These are phyloP conservation scores for Lanius collurio DNA, from an alignment of 2,113 vertebrate species.

Conservation along the genomic window DNA sequence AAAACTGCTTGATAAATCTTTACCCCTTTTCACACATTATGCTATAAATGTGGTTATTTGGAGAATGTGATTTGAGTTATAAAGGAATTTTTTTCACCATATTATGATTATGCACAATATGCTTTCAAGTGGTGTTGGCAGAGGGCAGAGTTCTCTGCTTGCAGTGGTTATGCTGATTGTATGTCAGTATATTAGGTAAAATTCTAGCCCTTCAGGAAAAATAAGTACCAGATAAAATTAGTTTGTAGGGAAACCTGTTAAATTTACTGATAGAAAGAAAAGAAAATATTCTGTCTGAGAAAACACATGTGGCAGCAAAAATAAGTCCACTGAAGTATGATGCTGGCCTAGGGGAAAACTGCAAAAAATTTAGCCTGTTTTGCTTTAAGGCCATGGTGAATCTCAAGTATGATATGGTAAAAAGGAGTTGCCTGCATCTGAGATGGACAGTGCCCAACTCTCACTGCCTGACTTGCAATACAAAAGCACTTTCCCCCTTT, in stretches of 20 bases:
- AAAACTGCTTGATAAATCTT: neutral
- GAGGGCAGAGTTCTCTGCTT: neutral
- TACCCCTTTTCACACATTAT: neutral
- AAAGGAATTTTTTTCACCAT: neutral
- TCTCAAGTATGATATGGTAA: neutral
- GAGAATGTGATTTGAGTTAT: neutral
- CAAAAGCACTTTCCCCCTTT: neutral
- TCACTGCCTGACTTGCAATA: neutral
- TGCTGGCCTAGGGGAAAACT: neutral
- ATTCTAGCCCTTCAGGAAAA: neutral
- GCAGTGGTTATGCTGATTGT: neutral
- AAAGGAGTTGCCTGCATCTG: neutral
- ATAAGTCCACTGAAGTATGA: neutral
- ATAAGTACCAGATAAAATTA: neutral
- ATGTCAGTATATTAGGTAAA: neutral
- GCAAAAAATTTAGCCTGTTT: neutral
- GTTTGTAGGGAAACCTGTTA: neutral
- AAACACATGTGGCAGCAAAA: neutral
- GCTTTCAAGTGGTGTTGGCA: neutral
- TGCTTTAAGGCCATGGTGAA: neutral
- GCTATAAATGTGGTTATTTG: neutral
- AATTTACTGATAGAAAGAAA: neutral
- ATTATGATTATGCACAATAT: neutral
- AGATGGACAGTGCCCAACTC: accelerated
- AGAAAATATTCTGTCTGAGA: neutral